Base-by-base conservation (phyloP, 2,888 invertebrate species). In the Tenthredo livida region DNA sequence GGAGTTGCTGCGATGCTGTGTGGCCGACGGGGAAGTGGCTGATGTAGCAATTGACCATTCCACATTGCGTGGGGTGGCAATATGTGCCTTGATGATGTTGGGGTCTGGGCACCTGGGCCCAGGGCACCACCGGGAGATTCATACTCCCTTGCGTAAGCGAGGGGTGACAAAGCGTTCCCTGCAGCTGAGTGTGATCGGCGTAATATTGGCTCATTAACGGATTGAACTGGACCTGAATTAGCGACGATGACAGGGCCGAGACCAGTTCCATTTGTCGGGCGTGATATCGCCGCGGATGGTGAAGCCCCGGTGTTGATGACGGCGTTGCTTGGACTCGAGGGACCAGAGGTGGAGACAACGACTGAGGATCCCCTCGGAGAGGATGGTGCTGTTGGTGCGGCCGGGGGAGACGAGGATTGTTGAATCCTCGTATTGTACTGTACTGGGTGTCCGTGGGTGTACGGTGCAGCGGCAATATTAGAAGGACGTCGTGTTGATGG, bases 1-100 rank as follows among this genome's bases (percentile, higher is more conserved):
- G 94, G 93, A 86, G 93, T 93, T 47, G 95, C 94, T 86, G 96
- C 96, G 89, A 96, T 95, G 89, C 96, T 96, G 92, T 95, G 96
- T 61, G 96, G 96, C 84, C 96, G 91, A 87, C 94, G 92, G 87
- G 94, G 86, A 90, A 93, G 85, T 84, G 94, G 90, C 82, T 91
- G 91, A 40, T 89, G 89, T 43, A 70, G 73, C 80, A 91, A 87
- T 78, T 91, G 92, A 86, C 92, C 92, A 90, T 93, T 93, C 93
- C 93, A 93, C 88, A 92, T 84, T 87, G 92, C 90, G 83, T 92
- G 91, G 88, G 93, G 92, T 91, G 93, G 91, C 90, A 91, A 82
- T 88, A 89, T 89, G 90, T 89, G 61, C 80, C 80, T 58, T 33
- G 80, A 80, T 21, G 84, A 83, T 85, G 83, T 54, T 85, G 85